A percentile compares a stretch with the other conserved stretches of the same genome.
Evolutionary conservation across 37 sponge, comb jelly and placozoan species (phyloP).

Genomic region (Chondrosia reniformis): DNA sequence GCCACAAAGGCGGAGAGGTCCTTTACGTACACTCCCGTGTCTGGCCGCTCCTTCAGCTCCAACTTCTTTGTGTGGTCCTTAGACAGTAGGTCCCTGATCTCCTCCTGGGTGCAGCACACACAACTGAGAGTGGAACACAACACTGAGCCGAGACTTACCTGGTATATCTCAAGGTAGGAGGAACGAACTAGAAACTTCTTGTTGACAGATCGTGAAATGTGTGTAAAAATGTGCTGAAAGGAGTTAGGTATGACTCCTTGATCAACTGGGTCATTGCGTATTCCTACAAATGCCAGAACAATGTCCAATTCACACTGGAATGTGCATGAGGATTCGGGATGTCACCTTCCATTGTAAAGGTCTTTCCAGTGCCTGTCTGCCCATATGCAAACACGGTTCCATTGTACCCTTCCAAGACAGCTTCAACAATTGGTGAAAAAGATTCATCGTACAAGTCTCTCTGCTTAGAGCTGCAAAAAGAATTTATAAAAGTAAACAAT

Average conservation of each 20-base stretch:
- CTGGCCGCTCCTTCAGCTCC: slow-evolving; percentile 90
- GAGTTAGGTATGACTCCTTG: slow-evolving; percentile 94
- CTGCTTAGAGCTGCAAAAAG: slow-evolving; percentile 71
- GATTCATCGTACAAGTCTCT: slow-evolving; percentile 85
- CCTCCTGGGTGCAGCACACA: slow-evolving; percentile 54
- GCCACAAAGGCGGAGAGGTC: slow-evolving; percentile 95
- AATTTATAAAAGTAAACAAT: too few species aligned
- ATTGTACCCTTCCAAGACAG: slow-evolving; percentile 90
- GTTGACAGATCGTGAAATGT: slow-evolving; percentile 79
- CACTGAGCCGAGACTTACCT: slow-evolving; percentile 30
- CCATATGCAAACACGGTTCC: slow-evolving; percentile 99
- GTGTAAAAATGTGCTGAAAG: slow-evolving; percentile 92
- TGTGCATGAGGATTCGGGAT: neutral
- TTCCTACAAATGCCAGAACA: slow-evolving; percentile 28
- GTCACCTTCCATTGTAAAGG: slow-evolving; percentile 95
- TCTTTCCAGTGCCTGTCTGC: slow-evolving; percentile 98
- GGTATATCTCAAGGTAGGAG: slow-evolving; percentile 99
- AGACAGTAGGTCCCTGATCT: slow-evolving; percentile 89
- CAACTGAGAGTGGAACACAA: neutral
- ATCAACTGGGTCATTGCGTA: slow-evolving; percentile 50
- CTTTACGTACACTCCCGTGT: slow-evolving; percentile 95
- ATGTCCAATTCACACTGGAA: neutral
- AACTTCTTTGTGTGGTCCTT: slow-evolving; percentile 87
- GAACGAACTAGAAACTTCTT: slow-evolving; percentile 92
- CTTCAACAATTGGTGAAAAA: slow-evolving; percentile 78